Evolutionary conservation across 2,888 invertebrate genomes (phyloP), one percentile per base, ranked within the genome.

Genomic region (Chloroclystis v-ata): DNA sequence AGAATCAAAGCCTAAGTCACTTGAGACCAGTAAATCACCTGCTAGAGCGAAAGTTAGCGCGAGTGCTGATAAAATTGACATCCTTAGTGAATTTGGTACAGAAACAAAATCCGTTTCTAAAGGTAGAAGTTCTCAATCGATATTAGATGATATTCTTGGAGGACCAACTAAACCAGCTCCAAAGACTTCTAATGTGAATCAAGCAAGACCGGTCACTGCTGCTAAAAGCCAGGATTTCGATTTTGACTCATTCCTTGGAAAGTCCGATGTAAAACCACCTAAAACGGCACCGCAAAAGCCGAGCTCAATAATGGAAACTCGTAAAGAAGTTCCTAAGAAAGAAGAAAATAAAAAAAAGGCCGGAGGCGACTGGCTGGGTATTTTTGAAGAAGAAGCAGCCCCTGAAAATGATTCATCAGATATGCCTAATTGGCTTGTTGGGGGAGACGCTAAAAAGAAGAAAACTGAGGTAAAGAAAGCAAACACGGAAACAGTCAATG

Each of bases 81-180:
- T 81, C 53, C 60, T 82, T 7, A 68, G 69, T 40, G 80, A 80
- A 38, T 57, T 75, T 10, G 59, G 59, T 28, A 59, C 61, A 28
- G 65, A 81, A 59, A 42, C 71, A 6, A 79, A 80, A 59, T 44
- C 71, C 9, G 46, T 72, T 49, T 78, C 82, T 42, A 83, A 74
- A 57, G 78, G 78, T 1, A 86, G 79, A 58, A 84, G 80, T 57
- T 80, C 85, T 1, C 84, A 84, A 53, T 84, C 82, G n/a, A 71
- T 84, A 52, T 64, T 90, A 37, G 84, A 89, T 40, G 90, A 91
- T 67, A 89, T 90, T 52, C 72, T 91, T 46, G 90, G 90, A 13
- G 77, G 83, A 5, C 69, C 80, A 2, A 64, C 63, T 32, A 82
- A 82, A 68, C 54, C 67, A 4, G 58, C 55, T 6, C 54, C 67